Percentiles rank a stretch among this genome's conserved stretches.
phyloP scores from a whole-genome alignment of 2,797 vertebrate genomes.

The Linurgus olivaceus region DNA sequence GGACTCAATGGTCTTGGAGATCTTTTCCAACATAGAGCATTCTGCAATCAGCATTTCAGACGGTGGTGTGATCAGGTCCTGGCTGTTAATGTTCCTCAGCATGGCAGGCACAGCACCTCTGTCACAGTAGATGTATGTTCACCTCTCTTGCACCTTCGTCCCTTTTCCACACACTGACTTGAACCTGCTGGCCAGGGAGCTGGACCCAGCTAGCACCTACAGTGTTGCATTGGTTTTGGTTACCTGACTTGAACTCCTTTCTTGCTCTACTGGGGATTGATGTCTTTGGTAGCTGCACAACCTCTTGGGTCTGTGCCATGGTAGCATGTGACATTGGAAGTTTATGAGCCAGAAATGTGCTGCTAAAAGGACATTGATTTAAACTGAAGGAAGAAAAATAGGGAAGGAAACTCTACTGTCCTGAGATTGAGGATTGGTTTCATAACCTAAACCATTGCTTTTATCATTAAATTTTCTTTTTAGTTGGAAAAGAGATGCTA shows the following conservation, averaged over 20 bases:
- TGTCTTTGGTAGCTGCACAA: not conserved
- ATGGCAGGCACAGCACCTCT: rapidly evolving
- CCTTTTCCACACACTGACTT: not conserved
- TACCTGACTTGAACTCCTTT: not conserved
- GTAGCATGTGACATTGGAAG: not conserved
- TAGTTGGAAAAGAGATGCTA: not conserved
- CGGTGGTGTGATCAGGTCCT: rapidly evolving
- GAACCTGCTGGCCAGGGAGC: not conserved
- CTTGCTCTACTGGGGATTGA: not conserved
- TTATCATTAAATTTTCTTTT: not conserved
- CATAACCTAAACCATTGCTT: not conserved
- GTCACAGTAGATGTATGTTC: not conserved
- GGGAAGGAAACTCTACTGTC: not conserved
- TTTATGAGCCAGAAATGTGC: not conserved
- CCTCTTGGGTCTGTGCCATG: not conserved
- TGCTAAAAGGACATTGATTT: not conserved
- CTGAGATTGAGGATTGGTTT: not conserved
- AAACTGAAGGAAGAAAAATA: not conserved
- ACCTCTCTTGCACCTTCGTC: rapidly evolving
- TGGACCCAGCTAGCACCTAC: not conserved
- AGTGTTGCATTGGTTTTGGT: not conserved
- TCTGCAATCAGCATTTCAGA: not conserved
- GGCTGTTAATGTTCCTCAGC: not conserved
- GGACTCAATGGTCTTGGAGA: not conserved
- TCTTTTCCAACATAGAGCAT: not conserved